Conservation (phyloP, 2,797 vertebrate species). For the Anguilla obscura region DNA sequence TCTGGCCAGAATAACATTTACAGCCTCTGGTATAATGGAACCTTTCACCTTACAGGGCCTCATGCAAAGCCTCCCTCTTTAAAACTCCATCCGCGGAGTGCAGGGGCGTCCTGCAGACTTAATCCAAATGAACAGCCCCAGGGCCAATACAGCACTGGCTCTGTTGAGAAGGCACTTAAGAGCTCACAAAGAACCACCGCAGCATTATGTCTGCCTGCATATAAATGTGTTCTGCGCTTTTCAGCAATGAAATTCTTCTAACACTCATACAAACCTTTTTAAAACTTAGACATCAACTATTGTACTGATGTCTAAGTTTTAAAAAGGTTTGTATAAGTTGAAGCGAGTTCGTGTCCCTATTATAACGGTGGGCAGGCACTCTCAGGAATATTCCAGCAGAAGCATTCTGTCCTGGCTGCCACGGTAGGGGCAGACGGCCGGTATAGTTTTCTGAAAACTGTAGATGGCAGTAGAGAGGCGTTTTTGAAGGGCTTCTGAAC, state of each 20-base stretch:
- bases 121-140: not conserved
- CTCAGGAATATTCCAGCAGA: not conserved
- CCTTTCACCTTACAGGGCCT: no score
- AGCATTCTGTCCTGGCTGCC: not conserved
- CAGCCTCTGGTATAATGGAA: no score
- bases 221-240: not conserved
- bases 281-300: no score
- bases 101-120: not conserved
- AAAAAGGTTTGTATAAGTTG: not conserved
- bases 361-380: not conserved
- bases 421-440: not conserved
- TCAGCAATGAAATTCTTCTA: not conserved
- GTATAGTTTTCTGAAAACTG: not conserved
- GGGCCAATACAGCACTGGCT: not conserved
- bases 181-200: not conserved
- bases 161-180: not conserved
- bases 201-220: not conserved
- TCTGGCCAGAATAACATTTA: not conserved
- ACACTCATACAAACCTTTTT: no score
- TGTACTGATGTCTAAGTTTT: not conserved
- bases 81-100: not conserved
- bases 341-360: not conserved
- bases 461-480: conserved; percentile 16
- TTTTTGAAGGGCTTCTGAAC: not conserved
- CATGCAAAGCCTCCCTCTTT: not conserved